Conservation (phyloP, 2,797 vertebrate genomes). For the Lacerta agilis region DNA sequence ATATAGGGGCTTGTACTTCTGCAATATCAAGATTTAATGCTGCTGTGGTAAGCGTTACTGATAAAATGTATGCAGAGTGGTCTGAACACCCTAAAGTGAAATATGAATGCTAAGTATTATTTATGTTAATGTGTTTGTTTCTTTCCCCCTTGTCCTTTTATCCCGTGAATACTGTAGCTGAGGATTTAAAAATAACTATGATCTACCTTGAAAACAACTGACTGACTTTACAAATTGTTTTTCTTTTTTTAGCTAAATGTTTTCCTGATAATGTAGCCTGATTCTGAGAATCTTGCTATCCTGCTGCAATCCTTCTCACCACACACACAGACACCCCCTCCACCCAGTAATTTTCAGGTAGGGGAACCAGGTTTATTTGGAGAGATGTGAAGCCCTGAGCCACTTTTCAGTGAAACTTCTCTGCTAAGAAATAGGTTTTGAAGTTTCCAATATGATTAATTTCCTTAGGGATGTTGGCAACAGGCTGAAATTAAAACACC, state of each 20-base stretch:
- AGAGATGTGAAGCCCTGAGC: background rate
- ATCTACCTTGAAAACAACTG: background rate
- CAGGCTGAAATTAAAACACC: constrained; percentile 27
- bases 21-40: background rate
- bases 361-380: background rate
- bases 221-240: background rate
- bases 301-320: too few species aligned
- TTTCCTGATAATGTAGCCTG: background rate
- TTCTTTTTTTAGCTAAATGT: background rate
- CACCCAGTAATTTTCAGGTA: background rate
- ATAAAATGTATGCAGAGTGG: background rate
- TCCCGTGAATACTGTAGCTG: background rate
- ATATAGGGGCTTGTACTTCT: background rate
- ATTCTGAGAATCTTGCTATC: background rate
- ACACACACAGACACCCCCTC: too few species aligned
- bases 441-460: constrained; percentile 23
- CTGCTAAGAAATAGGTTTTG: background rate
- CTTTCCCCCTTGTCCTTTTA: background rate
- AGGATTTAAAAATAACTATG: background rate
- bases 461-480: background rate
- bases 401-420: background rate
- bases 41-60: background rate
- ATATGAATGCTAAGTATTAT: background rate
- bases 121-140: background rate
- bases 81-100: background rate